Evolutionary conservation across 2,113 vertebrate species (phyloP).

Genomic region (Oreotrochilus melanogaster): DNA sequence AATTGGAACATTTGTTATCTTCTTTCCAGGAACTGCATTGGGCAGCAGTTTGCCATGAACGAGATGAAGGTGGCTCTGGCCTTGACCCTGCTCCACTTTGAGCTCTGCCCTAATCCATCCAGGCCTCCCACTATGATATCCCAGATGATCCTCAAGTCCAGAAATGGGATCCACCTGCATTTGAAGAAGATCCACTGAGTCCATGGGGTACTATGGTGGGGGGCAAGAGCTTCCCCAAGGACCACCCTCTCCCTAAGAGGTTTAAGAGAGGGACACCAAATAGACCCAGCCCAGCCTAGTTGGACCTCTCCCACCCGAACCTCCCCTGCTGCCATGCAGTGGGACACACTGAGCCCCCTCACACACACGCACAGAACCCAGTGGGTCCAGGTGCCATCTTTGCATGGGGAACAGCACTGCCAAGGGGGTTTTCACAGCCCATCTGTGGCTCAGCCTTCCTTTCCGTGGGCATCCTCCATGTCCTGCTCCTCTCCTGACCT

Average conservation of each 20-base stretch:
- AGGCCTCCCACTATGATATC: conserved; percentile 2
- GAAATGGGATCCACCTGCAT: conserved; percentile 58
- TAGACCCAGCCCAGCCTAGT: neutral
- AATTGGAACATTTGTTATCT: accelerated
- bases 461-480: accelerated
- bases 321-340: accelerated
- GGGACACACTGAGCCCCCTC: accelerated
- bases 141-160: conserved; percentile 78
- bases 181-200: conserved; percentile 17
- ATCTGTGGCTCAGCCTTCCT: neutral
- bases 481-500: neutral
- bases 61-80: conserved; percentile 84
- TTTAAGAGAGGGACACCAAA: neutral
- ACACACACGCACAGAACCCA: neutral
- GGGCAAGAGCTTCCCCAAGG: neutral
- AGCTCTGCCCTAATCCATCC: conserved; percentile 66
- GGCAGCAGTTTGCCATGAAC: conserved; percentile 91
- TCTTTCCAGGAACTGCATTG: conserved; percentile 88
- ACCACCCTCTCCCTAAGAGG: neutral
- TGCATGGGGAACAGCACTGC: neutral
- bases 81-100: neutral
- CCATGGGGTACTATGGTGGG: accelerated
- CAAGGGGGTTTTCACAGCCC: accelerated
- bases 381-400: neutral
- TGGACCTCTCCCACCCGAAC: neutral